Evolutionary conservation across 2,797 vertebrate genomes (phyloP).

Genomic region (Enteromius thamalakanensis): DNA sequence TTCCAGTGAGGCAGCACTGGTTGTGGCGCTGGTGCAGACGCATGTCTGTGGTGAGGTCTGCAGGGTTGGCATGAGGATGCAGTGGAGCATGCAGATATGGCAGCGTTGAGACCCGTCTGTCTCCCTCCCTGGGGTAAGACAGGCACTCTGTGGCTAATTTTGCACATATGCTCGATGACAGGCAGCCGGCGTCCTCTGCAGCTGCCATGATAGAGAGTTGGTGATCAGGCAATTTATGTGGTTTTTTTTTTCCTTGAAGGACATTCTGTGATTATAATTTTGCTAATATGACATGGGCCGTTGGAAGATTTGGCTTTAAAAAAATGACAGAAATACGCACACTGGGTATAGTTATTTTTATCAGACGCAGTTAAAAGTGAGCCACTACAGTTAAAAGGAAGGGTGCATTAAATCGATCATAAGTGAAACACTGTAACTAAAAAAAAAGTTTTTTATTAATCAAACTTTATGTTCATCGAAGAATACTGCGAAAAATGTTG

Average conservation of each 20-base stretch:
- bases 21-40: slow-evolving; percentile 22
- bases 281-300: neutral
- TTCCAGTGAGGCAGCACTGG: slow-evolving; percentile 26
- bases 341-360: neutral
- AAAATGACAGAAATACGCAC: neutral
- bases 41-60: slow-evolving; percentile 25
- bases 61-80: slow-evolving; percentile 44
- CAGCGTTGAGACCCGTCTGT: slow-evolving; percentile 40
- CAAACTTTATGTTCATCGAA: neutral
- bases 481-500: neutral
- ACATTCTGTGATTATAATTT: slow-evolving; percentile 34
- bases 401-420: neutral
- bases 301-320: neutral
- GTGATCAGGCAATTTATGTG: slow-evolving; percentile 50
- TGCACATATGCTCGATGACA: slow-evolving; percentile 60
- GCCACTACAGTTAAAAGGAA: too few species aligned
- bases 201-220: slow-evolving; percentile 44
- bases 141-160: slow-evolving; percentile 60
- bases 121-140: slow-evolving; percentile 55
- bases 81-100: slow-evolving; percentile 36
- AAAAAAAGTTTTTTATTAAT: neutral
- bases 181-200: slow-evolving; percentile 44
- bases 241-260: neutral
- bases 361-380: neutral
- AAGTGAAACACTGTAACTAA: neutral